Evolutionary conservation across 2,113 vertebrate species (phyloP).

Genomic region (Pogona vitticeps): DNA sequence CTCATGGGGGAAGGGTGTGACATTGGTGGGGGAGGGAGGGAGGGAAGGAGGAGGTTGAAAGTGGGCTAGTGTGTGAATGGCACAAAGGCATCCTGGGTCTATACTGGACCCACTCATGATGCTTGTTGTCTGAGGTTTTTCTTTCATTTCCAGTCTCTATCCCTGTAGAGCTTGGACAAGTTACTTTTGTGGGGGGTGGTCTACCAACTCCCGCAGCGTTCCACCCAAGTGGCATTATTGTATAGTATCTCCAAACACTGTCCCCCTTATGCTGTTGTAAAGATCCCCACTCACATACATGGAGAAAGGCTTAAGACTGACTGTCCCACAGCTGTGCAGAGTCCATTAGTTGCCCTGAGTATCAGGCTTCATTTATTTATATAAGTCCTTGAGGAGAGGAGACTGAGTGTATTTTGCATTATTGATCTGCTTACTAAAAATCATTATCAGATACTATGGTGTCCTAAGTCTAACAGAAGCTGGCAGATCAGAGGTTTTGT

Average conservation of each 20-base stretch:
- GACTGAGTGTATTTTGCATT: not conserved
- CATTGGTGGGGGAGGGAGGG: slow-evolving; percentile 17
- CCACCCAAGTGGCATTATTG: too few species aligned
- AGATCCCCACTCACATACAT: not conserved
- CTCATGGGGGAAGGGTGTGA: slow-evolving; percentile 51
- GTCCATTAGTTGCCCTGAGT: too few species aligned
- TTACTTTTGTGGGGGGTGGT: too few species aligned
- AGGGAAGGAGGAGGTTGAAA: slow-evolving; percentile 1
- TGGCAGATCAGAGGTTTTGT: not conserved
- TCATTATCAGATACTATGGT: not conserved
- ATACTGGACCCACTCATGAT: slow-evolving; percentile 1
- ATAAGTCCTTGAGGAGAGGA: not conserved
- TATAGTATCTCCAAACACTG: not conserved
- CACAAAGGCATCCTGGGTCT: not conserved
- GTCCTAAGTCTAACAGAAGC: not conserved
- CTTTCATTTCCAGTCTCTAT: not conserved
- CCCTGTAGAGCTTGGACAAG: too few species aligned
- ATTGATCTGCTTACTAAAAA: not conserved
- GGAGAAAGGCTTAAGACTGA: not conserved
- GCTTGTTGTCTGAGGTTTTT: not conserved
- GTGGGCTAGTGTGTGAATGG: not conserved
- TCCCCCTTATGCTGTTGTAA: too few species aligned
- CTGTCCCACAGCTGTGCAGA: too few species aligned
- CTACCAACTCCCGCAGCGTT: too few species aligned
- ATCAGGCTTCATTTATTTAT: too few species aligned